Percentiles rank a stretch among this genome's conserved stretches.
Evolutionary conservation across 1,140 invertebrate genomes (phyloP).

Genomic region (Stenopsyche tienmushanensis): DNA sequence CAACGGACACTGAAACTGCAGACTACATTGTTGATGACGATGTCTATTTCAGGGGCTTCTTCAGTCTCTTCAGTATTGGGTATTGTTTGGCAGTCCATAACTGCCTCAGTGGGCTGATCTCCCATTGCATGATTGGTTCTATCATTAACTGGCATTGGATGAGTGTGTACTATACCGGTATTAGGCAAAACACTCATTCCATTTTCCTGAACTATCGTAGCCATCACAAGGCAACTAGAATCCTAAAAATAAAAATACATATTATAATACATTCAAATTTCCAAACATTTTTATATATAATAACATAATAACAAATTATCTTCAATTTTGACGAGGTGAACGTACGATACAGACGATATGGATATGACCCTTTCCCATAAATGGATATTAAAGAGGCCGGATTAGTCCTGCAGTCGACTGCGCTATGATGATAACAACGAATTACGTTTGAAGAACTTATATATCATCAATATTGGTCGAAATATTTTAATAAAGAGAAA

Average conservation of each 20-base stretch:
- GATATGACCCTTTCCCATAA: too few species aligned
- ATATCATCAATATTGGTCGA: too few species aligned
- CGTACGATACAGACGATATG: too few species aligned
- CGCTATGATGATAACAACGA: too few species aligned
- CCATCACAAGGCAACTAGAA: constrained; percentile 54
- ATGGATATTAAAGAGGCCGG: too few species aligned
- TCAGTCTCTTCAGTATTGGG: constrained; percentile 49
- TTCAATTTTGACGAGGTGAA: too few species aligned
- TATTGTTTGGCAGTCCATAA: constrained; percentile 39
- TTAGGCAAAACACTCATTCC: constrained; percentile 67
- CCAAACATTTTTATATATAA: too few species aligned
- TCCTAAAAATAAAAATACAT: neutral
- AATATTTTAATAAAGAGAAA: too few species aligned
- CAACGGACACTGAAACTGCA: constrained; percentile 97
- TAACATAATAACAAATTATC: too few species aligned
- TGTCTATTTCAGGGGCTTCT: constrained; percentile 78
- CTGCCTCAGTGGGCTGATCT: constrained; percentile 43
- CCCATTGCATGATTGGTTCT: constrained; percentile 52
- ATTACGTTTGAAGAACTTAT: too few species aligned
- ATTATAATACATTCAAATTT: too few species aligned
- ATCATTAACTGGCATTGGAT: constrained; percentile 55
- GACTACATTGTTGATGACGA: constrained; percentile 98
- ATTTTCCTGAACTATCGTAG: constrained; percentile 73
- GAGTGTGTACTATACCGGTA: constrained; percentile 57
- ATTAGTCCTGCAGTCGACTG: too few species aligned